A percentile compares a stretch with the other conserved stretches of the same genome.
phyloP scores from a whole-genome alignment of 2,888 invertebrate species.

The Baccha elongata region DNA sequence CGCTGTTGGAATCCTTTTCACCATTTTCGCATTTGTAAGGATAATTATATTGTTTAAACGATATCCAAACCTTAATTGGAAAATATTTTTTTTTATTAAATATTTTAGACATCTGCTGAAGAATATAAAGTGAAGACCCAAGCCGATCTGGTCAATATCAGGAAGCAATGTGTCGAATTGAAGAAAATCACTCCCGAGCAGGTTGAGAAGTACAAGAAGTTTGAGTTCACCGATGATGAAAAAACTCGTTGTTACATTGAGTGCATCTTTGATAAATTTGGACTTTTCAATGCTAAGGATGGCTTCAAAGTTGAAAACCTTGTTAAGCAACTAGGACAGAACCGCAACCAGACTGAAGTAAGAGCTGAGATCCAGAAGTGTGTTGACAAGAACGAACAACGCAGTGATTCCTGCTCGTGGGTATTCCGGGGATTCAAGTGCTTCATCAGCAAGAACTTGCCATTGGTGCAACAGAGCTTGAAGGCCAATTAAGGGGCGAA shows the following conservation, averaged over 20 bases:
- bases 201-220: slow-evolving; percentile 81
- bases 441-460: slow-evolving; percentile 81
- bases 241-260: slow-evolving; percentile 81
- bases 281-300: slow-evolving; percentile 80
- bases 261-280: slow-evolving; percentile 81
- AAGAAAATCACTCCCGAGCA: slow-evolving; percentile 79
- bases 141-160: slow-evolving; percentile 80
- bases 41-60: neutral
- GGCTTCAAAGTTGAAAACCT: slow-evolving; percentile 81
- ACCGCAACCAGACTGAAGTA: slow-evolving; percentile 79
- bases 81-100: neutral
- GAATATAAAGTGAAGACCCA: slow-evolving; percentile 80
- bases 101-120: slow-evolving; percentile 77
- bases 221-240: slow-evolving; percentile 81
- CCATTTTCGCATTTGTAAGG: slow-evolving; percentile 80
- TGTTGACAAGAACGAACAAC: slow-evolving; percentile 81
- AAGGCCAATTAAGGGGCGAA: slow-evolving; percentile 77
- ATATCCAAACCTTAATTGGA: neutral
- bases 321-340: slow-evolving; percentile 80
- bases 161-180: slow-evolving; percentile 80
- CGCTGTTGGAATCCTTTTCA: slow-evolving; percentile 78
- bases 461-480: slow-evolving; percentile 81
- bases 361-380: slow-evolving; percentile 80
- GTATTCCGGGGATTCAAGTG: slow-evolving; percentile 82
- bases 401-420: slow-evolving; percentile 80